Evolutionary conservation across 2,797 vertebrate species (phyloP), one percentile per base, ranked within the genome.

Genomic region (Octomys mimax): DNA sequence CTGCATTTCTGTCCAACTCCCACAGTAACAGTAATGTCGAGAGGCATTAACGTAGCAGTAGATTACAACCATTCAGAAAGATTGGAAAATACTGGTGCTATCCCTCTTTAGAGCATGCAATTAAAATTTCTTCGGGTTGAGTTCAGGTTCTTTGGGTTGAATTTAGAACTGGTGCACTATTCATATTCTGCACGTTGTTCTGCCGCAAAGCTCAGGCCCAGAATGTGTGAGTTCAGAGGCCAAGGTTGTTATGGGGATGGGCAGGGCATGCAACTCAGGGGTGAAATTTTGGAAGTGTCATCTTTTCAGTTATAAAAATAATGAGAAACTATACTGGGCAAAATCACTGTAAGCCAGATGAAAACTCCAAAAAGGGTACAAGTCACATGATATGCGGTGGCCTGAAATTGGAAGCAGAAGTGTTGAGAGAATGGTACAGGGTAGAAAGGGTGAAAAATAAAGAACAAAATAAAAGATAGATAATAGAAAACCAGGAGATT

Each of bases 231-330:
- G 11, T 42, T 79, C 73, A 39, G 71, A 83, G 42, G 1, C 46
- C n/a, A 70, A 84, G 42, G 57, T 71, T 46, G 14, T n/a, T 81
- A 19, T 5, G 2, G 28, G 8, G 78, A 14, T 26, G 22, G 61
- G 19, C 31, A 21, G 16, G 22, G 39, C 39, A 49, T 5, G 28
- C 14, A 52, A 70, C 39, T 54, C 19, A 91, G 22, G 18, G 18
- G 19, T 22, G 73, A 92, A 36, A 79, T 39, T 16, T 12, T 68
- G 24, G 2, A 64, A 77, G 39, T 79, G 21, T 36, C 18, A 82
- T 89, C 54, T 77, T 71, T 64, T 6, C 78, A 19, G 28, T 42
- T 94, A 66, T 71, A 73, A 89, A 92, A 85, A 62, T 79, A 33
- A 80, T 89, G 73, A 73, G 21, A 92, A 85, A 68, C 64, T 26